A percentile compares a stretch with the other conserved stretches of the same genome.
phyloP scores from a whole-genome alignment of 2,888 invertebrate species.

The Mellilla xanthometata region DNA sequence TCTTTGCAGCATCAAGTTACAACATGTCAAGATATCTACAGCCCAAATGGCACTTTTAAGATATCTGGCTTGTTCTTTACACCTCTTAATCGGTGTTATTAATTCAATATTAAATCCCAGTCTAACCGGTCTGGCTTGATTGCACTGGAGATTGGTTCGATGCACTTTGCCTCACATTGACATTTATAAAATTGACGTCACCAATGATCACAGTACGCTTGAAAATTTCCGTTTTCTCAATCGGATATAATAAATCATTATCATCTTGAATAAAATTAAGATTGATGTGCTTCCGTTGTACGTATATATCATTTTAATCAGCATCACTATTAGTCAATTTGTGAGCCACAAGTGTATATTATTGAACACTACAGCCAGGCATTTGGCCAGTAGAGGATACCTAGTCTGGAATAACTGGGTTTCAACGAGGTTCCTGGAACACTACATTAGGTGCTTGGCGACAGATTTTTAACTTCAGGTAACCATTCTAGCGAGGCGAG shows the following conservation, averaged over 20 bases:
- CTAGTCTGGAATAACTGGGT: too few species aligned
- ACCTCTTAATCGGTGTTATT: slow-evolving; percentile 30
- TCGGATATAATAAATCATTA: slow-evolving; percentile 10
- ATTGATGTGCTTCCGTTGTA: not conserved
- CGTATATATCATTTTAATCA: not conserved
- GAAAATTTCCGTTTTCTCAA: slow-evolving; percentile 10
- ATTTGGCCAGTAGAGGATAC: too few species aligned
- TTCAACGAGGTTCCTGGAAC: too few species aligned
- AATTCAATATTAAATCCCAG: slow-evolving; percentile 30
- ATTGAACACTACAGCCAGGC: too few species aligned
- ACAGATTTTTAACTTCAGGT: too few species aligned
- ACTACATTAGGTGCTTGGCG: too few species aligned
- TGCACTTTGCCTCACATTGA: slow-evolving; percentile 41
- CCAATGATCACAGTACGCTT: slow-evolving; percentile 15
- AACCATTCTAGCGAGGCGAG: too few species aligned
- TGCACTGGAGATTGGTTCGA: slow-evolving; percentile 40
- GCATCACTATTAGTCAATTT: not conserved
- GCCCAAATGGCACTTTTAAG: slow-evolving; percentile 6
- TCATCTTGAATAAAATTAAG: slow-evolving; percentile 1
- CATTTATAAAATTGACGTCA: slow-evolving; percentile 34
- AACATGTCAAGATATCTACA: not conserved
- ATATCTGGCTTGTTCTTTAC: slow-evolving; percentile 23
- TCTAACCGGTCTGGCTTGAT: slow-evolving; percentile 35
- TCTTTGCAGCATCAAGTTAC: not conserved
- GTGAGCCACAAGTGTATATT: too few species aligned